Evolutionary conservation across 2,113 vertebrate species (phyloP).

Genomic region (Albula goreensis): DNA sequence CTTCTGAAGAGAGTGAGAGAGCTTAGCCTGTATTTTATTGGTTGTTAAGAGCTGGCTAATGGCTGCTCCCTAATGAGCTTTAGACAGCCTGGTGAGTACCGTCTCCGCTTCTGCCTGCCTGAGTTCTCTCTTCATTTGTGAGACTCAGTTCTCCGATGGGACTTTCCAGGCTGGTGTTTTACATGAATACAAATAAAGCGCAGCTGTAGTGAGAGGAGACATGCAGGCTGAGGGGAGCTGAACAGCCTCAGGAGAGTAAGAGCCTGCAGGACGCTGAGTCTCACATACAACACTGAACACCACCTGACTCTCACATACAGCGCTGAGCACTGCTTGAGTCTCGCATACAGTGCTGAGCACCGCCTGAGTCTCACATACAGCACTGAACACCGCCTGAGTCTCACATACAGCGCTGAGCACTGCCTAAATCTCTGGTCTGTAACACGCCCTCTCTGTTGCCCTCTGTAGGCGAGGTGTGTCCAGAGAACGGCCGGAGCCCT

Average conservation of each 20-base stretch:
- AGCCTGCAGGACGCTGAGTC: no score
- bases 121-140: background rate
- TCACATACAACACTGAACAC: no score
- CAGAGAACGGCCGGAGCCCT: conserved; percentile 92
- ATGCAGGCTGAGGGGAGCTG: background rate
- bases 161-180: background rate
- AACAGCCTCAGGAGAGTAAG: no score
- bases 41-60: background rate
- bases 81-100: background rate
- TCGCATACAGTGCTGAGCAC: no score
- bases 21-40: background rate
- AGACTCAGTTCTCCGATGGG: background rate
- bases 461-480: conserved; percentile 82
- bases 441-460: conserved; percentile 22
- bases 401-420: no score
- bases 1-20: background rate
- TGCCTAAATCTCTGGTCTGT: background rate
- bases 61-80: background rate
- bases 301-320: no score
- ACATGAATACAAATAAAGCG: background rate
- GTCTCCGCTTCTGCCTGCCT: background rate
- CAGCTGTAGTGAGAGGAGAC: background rate
- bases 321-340: no score
- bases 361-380: no score
- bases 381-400: no score